These are phyloP conservation scores for Pentamera pediparva DNA, from an alignment of 53 echinoderm and acorn worm species.

Conservation along the genomic window DNA sequence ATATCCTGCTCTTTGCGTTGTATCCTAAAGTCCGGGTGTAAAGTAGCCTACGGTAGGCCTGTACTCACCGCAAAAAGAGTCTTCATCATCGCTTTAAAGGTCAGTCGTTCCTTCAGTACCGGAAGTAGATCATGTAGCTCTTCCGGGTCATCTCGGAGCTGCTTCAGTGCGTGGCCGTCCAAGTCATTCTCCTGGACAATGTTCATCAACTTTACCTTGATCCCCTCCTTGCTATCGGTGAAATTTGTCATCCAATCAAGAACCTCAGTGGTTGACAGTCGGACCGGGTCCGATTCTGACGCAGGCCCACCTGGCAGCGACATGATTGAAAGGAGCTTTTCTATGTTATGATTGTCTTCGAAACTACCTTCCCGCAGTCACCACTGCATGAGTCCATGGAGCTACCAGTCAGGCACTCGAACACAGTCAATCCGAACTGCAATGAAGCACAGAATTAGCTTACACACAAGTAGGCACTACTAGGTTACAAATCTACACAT, in stretches of 20 bases:
- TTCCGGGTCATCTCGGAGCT: constrained; percentile 62
- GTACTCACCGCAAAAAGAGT: constrained; percentile 64
- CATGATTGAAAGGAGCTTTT: background rate
- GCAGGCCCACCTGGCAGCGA: background rate
- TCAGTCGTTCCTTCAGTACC: constrained; percentile 66
- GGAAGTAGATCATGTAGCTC: constrained; percentile 74
- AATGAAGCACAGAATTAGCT: no score
- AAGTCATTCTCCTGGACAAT: constrained; percentile 64
- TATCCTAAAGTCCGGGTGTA: no score
- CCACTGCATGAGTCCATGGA: no score
- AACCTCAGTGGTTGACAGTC: constrained; percentile 51
- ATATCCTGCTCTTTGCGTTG: no score
- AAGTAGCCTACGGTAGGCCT: no score
- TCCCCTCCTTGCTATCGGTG: constrained; percentile 53
- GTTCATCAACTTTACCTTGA: constrained; percentile 50
- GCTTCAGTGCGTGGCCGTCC: constrained; percentile 68
- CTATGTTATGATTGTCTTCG: no score
- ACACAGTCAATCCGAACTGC: no score
- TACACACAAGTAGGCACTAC: no score
- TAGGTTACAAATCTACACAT: no score
- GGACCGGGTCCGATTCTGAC: constrained; percentile 22
- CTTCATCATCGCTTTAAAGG: constrained; percentile 69
- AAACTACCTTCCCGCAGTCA: no score
- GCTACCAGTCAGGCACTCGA: no score
- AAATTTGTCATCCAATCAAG: constrained; percentile 61